Conservation (phyloP, 2,113 vertebrate species). For the Haplochromis vanheusdeni region DNA sequence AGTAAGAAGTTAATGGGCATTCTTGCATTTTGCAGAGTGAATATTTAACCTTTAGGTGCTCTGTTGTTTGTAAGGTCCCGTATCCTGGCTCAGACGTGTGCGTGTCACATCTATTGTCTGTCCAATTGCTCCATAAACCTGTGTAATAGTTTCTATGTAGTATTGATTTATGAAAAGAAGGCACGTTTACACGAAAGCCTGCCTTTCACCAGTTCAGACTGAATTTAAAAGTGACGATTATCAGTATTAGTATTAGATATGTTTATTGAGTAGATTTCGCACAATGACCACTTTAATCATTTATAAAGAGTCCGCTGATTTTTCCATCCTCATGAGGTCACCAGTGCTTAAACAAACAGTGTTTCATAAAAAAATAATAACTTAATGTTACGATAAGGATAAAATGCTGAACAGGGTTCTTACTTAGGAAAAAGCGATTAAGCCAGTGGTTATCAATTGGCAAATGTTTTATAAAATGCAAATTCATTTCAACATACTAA, state of each 20-base stretch:
- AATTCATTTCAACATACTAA: background rate
- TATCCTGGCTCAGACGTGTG: background rate
- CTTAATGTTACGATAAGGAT: background rate
- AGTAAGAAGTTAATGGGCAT: background rate
- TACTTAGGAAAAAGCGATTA: background rate
- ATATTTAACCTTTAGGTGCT: constrained; percentile 17
- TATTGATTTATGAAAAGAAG: background rate
- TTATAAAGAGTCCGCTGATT: background rate
- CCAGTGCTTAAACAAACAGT: background rate
- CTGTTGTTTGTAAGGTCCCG: background rate
- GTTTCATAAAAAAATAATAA: background rate
- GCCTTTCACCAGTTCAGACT: background rate
- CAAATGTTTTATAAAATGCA: background rate
- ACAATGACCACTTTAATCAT: background rate
- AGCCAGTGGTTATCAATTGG: background rate
- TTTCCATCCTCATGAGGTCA: background rate
- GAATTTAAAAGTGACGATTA: background rate
- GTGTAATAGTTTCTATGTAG: background rate
- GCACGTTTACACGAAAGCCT: background rate
- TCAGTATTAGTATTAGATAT: background rate
- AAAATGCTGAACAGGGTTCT: background rate
- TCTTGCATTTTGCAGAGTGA: background rate
- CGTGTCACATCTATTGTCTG: background rate
- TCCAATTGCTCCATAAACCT: background rate
- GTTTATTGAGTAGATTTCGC: background rate